Base-by-base conservation (phyloP, 1,140 invertebrate genomes). In the Nephotettix cincticeps region DNA sequence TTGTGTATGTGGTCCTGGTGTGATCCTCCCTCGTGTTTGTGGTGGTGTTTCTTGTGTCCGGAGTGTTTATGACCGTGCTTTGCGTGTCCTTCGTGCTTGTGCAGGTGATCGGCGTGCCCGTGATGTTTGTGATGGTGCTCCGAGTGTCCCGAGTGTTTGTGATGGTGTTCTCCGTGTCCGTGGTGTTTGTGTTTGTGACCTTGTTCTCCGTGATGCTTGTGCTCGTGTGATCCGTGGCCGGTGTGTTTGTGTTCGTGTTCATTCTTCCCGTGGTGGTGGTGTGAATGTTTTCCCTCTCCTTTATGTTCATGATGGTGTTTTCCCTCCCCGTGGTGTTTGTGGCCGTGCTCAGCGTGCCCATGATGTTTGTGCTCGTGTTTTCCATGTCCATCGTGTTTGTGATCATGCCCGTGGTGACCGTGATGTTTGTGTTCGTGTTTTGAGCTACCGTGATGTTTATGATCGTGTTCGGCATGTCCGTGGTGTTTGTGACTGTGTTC, bases 401-500 rank as follows among this genome's bases (percentile, higher is more conserved):
- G 64, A 11, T 19, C 9, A 17, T 67, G 64, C 19, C 19, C 64
- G 30, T 21, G 1, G 40, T 67, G 64, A 14, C 64, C 64, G 21
- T 67, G 32, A 23, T 70, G 69, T 51, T 70, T 63, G 30, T 70
- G 69, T 0, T 36, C 36, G 30, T 70, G 69, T n/a, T 70, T 43
- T 30, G 58, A 54, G 28, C 61, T 54, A 45, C 69, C 69, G 21
- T 45, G 28, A 36, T 70, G 69, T 51, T 70, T 70, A 28, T 70
- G 69, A 17, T 27, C 69, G 45, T 70, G 69, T 23, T 40, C 61
- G 9, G 56, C 54, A 4, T 64, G 36, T 25, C 69, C 69, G 13
- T 47, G 19, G n/a, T 70, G 69, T 13, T 70, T 43, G 19, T 70
- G 69, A 14, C 32, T 19, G 23, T 70, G 69, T 51, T 70, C 69